Evolutionary conservation across 2,888 invertebrate genomes (phyloP), one percentile per base, ranked within the genome.

Genomic region (Mellilla xanthometata): DNA sequence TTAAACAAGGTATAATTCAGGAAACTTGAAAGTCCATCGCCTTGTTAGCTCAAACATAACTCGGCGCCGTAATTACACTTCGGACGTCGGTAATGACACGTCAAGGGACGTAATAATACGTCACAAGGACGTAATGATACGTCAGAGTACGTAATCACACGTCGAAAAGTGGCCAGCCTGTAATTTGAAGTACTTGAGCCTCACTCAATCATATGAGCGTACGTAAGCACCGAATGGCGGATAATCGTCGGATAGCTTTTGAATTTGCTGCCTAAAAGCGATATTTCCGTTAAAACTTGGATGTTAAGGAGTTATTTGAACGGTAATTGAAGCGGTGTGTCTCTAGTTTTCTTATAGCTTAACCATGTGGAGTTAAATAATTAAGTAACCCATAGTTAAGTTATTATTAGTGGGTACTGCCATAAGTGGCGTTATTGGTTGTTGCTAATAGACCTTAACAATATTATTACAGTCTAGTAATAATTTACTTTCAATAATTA

Each of bases 151-250:
- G 57, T 50, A 50, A 31, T 32, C 30, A 39, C 29, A 45, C 32
- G 54, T 31, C 48, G 30, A 33, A 26, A 36, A 42, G 54, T 42
- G 34, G 43, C 46, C 54, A 62, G 52, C 63, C 68, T 65, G 64
- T 68, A 70, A 72, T 73, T 70, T 72, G 51, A 58, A 58, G 62
- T 65, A 68, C 69, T 72, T 71, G 69, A 65, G 55, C 68, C 58
- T 61, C 71, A 68, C 70, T 68, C 69, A 70, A 71, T 73, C 70
- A 65, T 63, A 64, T 71, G 64, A 68, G 68, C 62, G 67, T 41
- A 50, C 58, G 57, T 41, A 48, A 28, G 24, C 29, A 29, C 5
- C 29, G 22, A 40, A 47, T 41, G 36, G 31, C 38, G 24, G 31
- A 27, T 41, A 47, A 47, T 47, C 29, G 30, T 19, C 15, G 41